Evolutionary conservation across 1,140 invertebrate genomes (phyloP).

Genomic region (Whitmania pigra): DNA sequence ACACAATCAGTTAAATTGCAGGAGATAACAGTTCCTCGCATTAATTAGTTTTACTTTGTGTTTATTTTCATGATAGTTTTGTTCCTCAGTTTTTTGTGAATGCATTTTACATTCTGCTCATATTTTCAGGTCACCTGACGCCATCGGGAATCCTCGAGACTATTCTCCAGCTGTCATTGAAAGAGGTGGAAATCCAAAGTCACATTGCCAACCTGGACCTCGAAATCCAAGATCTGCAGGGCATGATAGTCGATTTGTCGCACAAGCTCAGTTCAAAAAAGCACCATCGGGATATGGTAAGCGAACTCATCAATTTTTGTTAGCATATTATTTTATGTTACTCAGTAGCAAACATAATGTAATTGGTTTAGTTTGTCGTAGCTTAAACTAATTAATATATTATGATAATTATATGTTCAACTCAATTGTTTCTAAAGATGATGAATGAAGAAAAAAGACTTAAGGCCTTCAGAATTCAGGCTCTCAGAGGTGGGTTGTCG

Average conservation of each 20-base stretch:
- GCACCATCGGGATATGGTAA: background rate
- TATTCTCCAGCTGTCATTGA: conserved; percentile 1
- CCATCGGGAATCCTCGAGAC: background rate
- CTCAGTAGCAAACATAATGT: background rate
- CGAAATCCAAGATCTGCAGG: background rate
- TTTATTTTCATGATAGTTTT: background rate
- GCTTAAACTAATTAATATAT: background rate
- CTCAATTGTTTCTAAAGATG: conserved; percentile 12
- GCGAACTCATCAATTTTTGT: background rate
- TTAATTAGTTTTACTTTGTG: background rate
- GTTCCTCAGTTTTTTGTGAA: background rate
- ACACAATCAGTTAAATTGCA: too few species aligned
- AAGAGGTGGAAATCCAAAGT: background rate
- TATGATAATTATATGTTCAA: background rate
- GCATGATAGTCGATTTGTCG: background rate
- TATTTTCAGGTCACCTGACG: background rate
- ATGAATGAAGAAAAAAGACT: conserved; percentile 6
- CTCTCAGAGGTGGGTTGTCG: background rate
- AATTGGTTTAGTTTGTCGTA: background rate
- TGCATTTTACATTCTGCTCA: background rate
- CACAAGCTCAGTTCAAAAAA: background rate
- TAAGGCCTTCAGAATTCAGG: conserved; percentile 4
- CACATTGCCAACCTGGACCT: background rate
- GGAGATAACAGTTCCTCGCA: too few species aligned
- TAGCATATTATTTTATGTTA: background rate